A percentile compares a stretch with the other conserved stretches of the same genome.
These are phyloP conservation scores for Hepsetus odoe DNA, from an alignment of 2,113 vertebrate species.

Conservation along the genomic window DNA sequence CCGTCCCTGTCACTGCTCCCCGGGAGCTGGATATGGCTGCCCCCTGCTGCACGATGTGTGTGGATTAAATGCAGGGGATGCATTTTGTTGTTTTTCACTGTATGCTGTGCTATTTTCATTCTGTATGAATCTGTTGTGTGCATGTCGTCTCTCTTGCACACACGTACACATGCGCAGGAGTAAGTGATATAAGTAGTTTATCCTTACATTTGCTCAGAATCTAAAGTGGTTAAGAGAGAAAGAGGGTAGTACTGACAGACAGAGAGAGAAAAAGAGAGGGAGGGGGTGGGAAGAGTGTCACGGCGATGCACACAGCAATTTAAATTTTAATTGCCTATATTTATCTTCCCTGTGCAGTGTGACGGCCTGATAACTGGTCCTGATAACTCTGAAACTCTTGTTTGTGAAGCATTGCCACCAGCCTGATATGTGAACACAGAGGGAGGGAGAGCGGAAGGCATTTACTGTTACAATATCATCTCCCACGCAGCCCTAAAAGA, in stretches of 20 bases:
- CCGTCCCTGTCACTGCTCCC: too few species aligned
- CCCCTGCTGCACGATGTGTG: too few species aligned
- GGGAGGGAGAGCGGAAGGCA: slow-evolving; percentile 57
- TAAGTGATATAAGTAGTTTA: neutral
- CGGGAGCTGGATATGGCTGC: too few species aligned
- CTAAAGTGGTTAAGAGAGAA: neutral
- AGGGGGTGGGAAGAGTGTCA: slow-evolving; percentile 66
- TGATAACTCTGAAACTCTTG: slow-evolving; percentile 69
- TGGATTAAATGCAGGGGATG: too few species aligned
- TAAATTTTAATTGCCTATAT: slow-evolving; percentile 82
- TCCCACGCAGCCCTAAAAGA: neutral
- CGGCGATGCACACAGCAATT: slow-evolving; percentile 73
- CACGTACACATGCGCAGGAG: too few species aligned
- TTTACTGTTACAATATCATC: slow-evolving; percentile 60
- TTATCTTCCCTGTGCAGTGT: slow-evolving; percentile 77
- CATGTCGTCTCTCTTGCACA: too few species aligned
- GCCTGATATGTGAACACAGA: slow-evolving; percentile 55
- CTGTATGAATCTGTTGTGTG: too few species aligned
- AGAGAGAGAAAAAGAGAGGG: neutral
- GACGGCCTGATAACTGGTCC: slow-evolving; percentile 74
- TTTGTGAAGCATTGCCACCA: slow-evolving; percentile 68
- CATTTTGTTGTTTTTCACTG: too few species aligned
- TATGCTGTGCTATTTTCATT: too few species aligned
- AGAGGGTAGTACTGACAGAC: too few species aligned
- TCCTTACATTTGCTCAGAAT: slow-evolving; percentile 12